Evolutionary conservation across 1,140 invertebrate genomes (phyloP), one percentile per base, ranked within the genome.

Genomic region (Anthonomus grandis): DNA sequence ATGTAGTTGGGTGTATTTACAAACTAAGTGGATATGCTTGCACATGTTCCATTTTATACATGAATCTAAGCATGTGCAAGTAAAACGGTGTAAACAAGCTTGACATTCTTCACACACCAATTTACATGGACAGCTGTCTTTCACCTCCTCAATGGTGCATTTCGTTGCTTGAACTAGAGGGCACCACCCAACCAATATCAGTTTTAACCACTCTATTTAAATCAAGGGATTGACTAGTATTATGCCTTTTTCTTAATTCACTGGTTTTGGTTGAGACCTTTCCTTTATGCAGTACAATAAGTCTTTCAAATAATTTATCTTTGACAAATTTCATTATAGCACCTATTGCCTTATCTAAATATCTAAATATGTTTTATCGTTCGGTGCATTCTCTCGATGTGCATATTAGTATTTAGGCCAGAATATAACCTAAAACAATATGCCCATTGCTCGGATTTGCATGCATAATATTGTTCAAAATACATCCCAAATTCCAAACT

Each of bases 11-110:
- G n/a, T n/a, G n/a, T n/a, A n/a, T n/a, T n/a, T n/a, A n/a, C 41
- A 44, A 2, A 44, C 41, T 27, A 60, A 54, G 36, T 63, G 61
- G n/a, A 63, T 60, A 45, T 63, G 61, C 53, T 63, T 60, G 53
- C 57, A 60, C 59, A 31, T 44, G 18, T 60, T 63, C 52, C 58
- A 60, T 25, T 46, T 46, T 17, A 63, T 45, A 17, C 10, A 23
- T 6, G 9, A 19, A 41, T 63, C 61, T 6, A 60, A 13, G 24
- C 61, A 63, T 8, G 38, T 52, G 36, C 57, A 63, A 9, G 46
- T 52, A 63, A 48, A 63, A 15, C n/a, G 24, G 13, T 60, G 61
- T n/a, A 63, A 21, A 22, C 52, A 63, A 23, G 37, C 45, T 19
- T 12, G 9, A 44, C 41, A 22, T 44, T 44, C 41, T 10, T 23